Evolutionary conservation across 2,888 invertebrate species (phyloP).

Genomic region (Scaptomyza flava): DNA sequence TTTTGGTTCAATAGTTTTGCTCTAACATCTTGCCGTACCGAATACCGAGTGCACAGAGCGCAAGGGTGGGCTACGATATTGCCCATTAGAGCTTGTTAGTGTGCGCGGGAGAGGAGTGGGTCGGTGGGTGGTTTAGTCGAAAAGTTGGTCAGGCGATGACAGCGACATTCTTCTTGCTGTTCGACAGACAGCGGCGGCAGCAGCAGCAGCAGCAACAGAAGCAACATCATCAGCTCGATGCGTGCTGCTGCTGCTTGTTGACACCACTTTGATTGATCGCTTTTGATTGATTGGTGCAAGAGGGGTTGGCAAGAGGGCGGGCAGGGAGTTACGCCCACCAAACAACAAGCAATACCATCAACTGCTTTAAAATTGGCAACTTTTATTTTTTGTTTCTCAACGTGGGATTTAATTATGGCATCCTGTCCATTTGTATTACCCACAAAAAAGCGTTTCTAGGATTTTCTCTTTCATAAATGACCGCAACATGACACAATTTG

Average conservation of each 20-base stretch:
- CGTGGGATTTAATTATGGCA: conserved; percentile 59
- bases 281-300: conserved; percentile 67
- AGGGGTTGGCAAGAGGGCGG: not conserved
- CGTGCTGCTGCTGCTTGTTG: conserved; percentile 50
- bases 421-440: conserved; percentile 34
- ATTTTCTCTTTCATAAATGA: conserved; percentile 18
- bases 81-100: conserved; percentile 74
- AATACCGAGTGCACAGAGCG: not conserved
- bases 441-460: not conserved
- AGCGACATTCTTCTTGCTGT: conserved; percentile 64
- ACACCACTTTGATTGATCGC: conserved; percentile 72
- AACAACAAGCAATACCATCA: conserved; percentile 9
- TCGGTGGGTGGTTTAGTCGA: conserved; percentile 12
- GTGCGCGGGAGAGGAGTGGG: not conserved
- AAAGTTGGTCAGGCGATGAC: conserved; percentile 58
- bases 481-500: conserved; percentile 78
- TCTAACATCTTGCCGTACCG: conserved; percentile 5
- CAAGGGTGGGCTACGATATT: not conserved
- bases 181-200: conserved; percentile 46
- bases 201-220: conserved; percentile 32
- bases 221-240: conserved; percentile 47
- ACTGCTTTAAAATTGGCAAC: conserved; percentile 63
- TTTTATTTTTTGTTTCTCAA: conserved; percentile 68
- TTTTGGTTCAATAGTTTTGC: conserved; percentile 66
- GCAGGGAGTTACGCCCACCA: conserved; percentile 7